Base-by-base conservation (phyloP, 2,888 invertebrate genomes). In the Protonemura montana region DNA sequence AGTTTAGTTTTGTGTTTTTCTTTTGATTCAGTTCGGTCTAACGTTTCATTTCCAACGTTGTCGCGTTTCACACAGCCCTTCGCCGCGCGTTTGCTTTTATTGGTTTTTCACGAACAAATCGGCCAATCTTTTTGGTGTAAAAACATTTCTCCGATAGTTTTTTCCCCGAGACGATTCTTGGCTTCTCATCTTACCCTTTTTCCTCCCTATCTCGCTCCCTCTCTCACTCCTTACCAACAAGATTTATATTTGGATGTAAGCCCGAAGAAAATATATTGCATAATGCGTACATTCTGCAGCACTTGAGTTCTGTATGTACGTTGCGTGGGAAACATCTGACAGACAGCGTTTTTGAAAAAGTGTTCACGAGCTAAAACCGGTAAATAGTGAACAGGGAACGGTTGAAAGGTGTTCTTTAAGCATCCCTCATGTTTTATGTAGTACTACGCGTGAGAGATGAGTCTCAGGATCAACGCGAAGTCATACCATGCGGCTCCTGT, bases 351-450 rank as follows among this genome's bases (percentile, higher is more conserved):
- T 59, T 59, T 21, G 6, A 21, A 59, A n/a, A 59, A 1, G 59
- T 2, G 59, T 35, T 35, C 59, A 16, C 59, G 59, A 10, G 59
- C 59, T 59, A 7, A 59, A 10, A 59, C 59, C 59, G 59, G 59
- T 59, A 59, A 59, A 59, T 59, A 59, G 59, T 59, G 59, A 59
- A 59, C 59, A 59, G 59, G 59, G 59, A 59, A 21, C 59, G 59
- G 16, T 59, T 59, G 3, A 59, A 21, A 13, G 59, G 59, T 59
- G 59, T 59, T 10, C 59, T 21, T 10, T 13, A 59, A 59, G 59
- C 59, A 59, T 21, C 3, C 16, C 59, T 59, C 59, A 59, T 59
- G 59, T 59, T 59, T 59, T 59, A 59, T 59, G 59, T 59, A 59
- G 13, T 59, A 21, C 59, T 7, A 59, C 59, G 59, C 59, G 59